Base-by-base conservation (phyloP, 2,888 invertebrate genomes). In the Herminia tarsipennalis region DNA sequence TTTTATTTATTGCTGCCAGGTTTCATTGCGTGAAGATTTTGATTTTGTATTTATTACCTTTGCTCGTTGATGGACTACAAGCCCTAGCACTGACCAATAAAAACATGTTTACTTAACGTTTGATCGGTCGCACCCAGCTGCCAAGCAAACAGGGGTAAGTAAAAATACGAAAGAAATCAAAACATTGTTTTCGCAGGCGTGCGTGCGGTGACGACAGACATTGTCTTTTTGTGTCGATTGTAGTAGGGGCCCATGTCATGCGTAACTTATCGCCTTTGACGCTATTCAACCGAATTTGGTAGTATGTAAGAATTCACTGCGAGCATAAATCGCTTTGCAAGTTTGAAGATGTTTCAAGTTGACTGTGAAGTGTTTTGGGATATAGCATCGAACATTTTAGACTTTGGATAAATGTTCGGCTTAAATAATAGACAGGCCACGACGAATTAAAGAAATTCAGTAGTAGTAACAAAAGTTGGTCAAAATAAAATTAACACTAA, bases 91-190 rank as follows among this genome's bases (percentile, higher is more conserved):
- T 38, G 42, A 35, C 42, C 47, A 52, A 14, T 30, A 29, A 40
- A 30, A 61, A 61, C 70, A 66, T 76, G 72, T 74, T 76, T 70
- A 63, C 53, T 33, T 40, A 70, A 41, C 71, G 73, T 76, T 80
- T 81, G 82, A 76, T 78, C 76, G 73, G 76, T 59, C 79, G 75
- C 81, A 67, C 81, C 80, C 77, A 71, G 52, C 64, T 53, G 39
- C 42, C 60, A 53, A 44, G 62, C 70, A 85, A 84, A 84, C 81
- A 83, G 51, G 79, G 83, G 80, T 65, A 53, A 66, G 54, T 59
- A 56, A 68, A 70, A 76, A 76, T 68, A 51, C 60, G 50, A 67
- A 73, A 67, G 61, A 68, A 75, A 76, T 73, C 70, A 68, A 70
- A 73, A 67, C 55, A 59, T 60, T 73, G 68, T 72, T 70, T 68